Base-by-base conservation (phyloP, 1,140 invertebrate genomes). In the Macrobrachium nipponense region DNA sequence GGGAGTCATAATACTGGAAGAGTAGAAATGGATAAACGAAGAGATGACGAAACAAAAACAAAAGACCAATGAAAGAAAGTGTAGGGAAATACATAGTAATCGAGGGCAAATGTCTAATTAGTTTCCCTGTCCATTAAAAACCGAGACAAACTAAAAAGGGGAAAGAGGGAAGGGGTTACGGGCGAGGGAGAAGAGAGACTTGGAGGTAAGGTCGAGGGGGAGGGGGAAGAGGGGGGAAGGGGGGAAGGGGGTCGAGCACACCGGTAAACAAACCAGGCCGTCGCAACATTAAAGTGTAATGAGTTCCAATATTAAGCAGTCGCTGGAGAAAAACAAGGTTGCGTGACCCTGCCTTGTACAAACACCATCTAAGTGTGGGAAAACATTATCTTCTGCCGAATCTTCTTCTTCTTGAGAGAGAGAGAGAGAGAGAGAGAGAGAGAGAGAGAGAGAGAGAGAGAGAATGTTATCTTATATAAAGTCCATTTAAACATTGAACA, bases 311-410 rank as follows among this genome's bases (percentile, higher is more conserved):
- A 80, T 43, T 43, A 66, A 66, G 60, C 14, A 66, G 62, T 7
- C 6, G 0, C 10, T 12, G 7, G 62, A 66, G 43, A 8, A 70
- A 68, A 60, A 80, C 36, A 58, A 66, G 64, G 23, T 66, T 36
- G 78, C 36, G 51, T 43, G 64, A 80, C 61, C 20, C 12, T 6
- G 10, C 23, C 23, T 75, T 51, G 36, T 51, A 18, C 43, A 75
- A 66, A 68, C 61, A 64, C n/a, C 51, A 68, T 66, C 27, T 64
- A 61, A 23, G 43, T 43, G n/a, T 62, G 58, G 15, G 79, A 70
- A 80, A 58, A 80, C 18, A 70, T 7, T 8, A 43, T 23, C 18
- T 36, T 36, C 27, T 36, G 27, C 27, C 27, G 27, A 36, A 36
- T 36, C 27, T 36, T 36, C 27, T 36, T 36, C 27, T 36, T 36